Conservation (phyloP, 30 jellyfish, hydroid and myxozoan genomes). For the Hydractinia echinata region DNA sequence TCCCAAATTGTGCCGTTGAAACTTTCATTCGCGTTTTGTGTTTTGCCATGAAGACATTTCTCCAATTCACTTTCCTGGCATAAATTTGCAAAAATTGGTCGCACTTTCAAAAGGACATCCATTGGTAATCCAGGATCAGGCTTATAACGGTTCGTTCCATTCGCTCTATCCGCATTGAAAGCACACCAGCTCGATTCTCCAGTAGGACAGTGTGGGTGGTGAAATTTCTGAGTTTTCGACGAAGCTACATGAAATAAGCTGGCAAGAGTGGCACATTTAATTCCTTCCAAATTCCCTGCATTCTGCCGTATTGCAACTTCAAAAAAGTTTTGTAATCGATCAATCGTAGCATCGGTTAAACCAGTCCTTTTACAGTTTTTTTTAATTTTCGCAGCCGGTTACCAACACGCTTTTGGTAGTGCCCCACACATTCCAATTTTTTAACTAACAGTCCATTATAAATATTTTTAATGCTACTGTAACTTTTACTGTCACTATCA, state of each 20-base stretch:
- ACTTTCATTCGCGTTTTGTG: too few species aligned
- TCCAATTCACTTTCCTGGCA: not conserved
- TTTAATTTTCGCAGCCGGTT: conserved; percentile 28
- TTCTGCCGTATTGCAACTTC: conserved; percentile 50
- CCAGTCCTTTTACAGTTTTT: conserved; percentile 35
- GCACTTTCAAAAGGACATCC: conserved; percentile 15
- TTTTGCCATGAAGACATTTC: too few species aligned
- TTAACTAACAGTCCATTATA: conserved; percentile 25
- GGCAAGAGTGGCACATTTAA: conserved; percentile 27
- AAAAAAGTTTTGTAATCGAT: conserved; percentile 33
- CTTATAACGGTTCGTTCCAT: conserved; percentile 28
- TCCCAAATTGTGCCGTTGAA: too few species aligned
- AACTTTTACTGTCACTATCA: conserved; percentile 43
- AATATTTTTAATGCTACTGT: not conserved
- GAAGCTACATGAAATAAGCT: conserved; percentile 55
- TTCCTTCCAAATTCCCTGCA: conserved; percentile 24
- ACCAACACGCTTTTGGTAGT: conserved; percentile 49
- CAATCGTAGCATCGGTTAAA: conserved; percentile 25
- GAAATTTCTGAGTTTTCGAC: conserved; percentile 20
- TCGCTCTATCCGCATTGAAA: conserved; percentile 30
- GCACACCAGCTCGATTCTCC: conserved; percentile 46
- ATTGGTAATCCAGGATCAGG: conserved; percentile 36
- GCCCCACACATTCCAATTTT: conserved; percentile 53
- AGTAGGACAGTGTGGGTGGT: conserved; percentile 37
- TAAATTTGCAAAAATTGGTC: conserved; percentile 25